phyloP scores from a whole-genome alignment of 1,140 invertebrate species.

The Leptinotarsa defecta region DNA sequence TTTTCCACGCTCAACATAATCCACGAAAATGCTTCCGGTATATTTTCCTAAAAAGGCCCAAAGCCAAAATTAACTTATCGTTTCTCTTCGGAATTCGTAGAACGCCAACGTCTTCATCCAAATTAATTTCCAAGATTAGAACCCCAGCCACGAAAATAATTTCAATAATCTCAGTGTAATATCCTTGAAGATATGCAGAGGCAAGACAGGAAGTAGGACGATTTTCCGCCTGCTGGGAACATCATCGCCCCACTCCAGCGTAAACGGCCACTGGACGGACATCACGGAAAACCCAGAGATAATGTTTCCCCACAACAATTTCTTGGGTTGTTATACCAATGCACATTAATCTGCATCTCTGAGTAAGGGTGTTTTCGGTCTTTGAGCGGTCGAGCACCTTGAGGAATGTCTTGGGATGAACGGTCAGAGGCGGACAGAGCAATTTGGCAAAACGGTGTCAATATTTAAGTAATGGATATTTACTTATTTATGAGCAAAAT shows the following conservation, averaged over 20 bases:
- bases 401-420: conserved; percentile 46
- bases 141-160: conserved; percentile 15
- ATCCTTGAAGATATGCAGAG: conserved; percentile 3
- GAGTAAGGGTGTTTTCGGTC: conserved; percentile 36
- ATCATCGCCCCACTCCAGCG: neutral
- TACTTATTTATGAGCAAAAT: too few relatives aligned
- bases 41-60: conserved; percentile 1
- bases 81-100: conserved; percentile 1
- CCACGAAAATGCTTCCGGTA: too few relatives aligned
- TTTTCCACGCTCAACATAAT: too few relatives aligned
- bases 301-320: conserved; percentile 44
- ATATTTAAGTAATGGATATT: too few relatives aligned
- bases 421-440: neutral
- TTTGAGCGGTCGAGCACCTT: conserved; percentile 47
- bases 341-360: conserved; percentile 56
- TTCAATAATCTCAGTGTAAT: conserved; percentile 19
- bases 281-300: conserved; percentile 24
- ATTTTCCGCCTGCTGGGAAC: conserved; percentile 22
- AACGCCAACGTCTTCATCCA: conserved; percentile 9
- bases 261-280: conserved; percentile 22
- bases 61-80: conserved; percentile 4
- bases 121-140: conserved; percentile 19
- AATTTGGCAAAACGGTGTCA: too few relatives aligned
- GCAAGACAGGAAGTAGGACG: conserved; percentile 20
- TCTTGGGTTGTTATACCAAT: conserved; percentile 53